Conservation (phyloP, 2,888 invertebrate species). For the Entomobrya multifasciata region DNA sequence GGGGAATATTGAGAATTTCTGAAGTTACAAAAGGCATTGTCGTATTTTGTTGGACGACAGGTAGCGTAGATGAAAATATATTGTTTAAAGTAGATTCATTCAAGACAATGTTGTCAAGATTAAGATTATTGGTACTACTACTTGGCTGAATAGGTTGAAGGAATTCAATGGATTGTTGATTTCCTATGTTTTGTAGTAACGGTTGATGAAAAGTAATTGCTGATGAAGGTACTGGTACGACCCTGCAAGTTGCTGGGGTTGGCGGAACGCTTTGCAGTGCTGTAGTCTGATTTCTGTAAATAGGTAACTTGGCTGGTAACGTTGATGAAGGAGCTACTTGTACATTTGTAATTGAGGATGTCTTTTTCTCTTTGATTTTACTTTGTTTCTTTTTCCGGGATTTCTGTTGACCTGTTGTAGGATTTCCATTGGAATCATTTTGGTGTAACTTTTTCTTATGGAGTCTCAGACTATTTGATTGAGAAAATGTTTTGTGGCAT, state of each 20-base stretch:
- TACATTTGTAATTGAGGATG: neutral
- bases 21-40: constrained; percentile 2
- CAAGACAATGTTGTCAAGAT: constrained; percentile 5
- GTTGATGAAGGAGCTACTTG: neutral
- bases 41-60: neutral
- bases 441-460: constrained; percentile 54
- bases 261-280: neutral
- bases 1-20: constrained; percentile 35
- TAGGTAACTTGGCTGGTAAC: constrained; percentile 48
- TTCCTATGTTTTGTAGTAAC: neutral
- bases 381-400: constrained; percentile 10
- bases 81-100: constrained; percentile 23
- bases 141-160: neutral
- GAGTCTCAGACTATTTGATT: constrained; percentile 51
- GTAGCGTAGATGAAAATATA: constrained; percentile 1
- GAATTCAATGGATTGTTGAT: neutral
- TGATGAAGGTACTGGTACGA: neutral
- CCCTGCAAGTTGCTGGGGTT: neutral
- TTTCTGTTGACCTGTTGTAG: neutral
- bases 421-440: neutral
- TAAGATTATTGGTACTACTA: too few species aligned
- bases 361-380: neutral
- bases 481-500: constrained; percentile 53
- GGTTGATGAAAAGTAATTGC: constrained; percentile 33
- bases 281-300: constrained; percentile 45